Conservation (phyloP, 2,113 vertebrate genomes). For the Vulpes ferrilata region DNA sequence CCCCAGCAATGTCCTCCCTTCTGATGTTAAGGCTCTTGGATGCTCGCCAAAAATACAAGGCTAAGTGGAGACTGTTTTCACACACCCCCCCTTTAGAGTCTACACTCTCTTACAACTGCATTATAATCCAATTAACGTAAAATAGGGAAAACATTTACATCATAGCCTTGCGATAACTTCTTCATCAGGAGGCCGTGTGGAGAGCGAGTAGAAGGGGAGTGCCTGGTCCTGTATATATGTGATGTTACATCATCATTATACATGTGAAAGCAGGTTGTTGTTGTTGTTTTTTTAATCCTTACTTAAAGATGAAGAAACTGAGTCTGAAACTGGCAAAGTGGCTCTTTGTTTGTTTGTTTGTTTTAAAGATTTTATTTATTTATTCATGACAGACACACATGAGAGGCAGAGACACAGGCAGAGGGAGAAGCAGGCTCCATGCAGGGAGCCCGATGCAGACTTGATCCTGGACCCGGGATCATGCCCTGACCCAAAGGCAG, state of each 20-base stretch:
- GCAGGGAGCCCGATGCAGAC: no score
- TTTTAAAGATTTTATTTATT: no score
- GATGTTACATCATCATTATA: background rate
- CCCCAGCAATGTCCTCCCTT: background rate
- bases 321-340: background rate
- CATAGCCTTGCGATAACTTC: background rate
- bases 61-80: background rate
- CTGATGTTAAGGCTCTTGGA: background rate
- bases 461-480: no score
- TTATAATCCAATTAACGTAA: constrained; percentile 18
- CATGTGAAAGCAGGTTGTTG: background rate
- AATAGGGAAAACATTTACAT: background rate
- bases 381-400: no score
- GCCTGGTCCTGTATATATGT: background rate
- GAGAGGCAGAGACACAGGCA: no score
- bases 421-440: no score
- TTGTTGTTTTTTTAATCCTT: background rate
- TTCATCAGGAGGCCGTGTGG: background rate
- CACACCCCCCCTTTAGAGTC: background rate
- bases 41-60: constrained; percentile 32
- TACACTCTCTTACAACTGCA: background rate
- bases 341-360: background rate
- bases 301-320: constrained; percentile 13
- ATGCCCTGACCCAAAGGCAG: no score
- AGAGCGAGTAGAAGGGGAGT: background rate